Percentiles rank a stretch among this genome's conserved stretches.
Conservation (phyloP, 2,888 invertebrate genomes). For the Nineta flava region DNA sequence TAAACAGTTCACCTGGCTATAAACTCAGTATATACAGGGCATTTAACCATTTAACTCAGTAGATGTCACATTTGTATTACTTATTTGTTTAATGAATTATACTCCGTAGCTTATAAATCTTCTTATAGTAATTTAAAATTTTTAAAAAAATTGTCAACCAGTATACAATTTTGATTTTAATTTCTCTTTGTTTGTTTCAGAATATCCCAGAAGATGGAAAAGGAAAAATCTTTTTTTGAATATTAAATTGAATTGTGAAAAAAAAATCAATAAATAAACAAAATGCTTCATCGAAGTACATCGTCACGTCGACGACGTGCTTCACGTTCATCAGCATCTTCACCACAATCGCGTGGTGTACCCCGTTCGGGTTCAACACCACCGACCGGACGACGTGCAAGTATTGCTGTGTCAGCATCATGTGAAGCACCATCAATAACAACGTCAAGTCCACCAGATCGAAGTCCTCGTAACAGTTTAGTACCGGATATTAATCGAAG, state of each 20-base stretch:
- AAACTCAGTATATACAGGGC: too few species aligned
- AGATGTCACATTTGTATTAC: too few species aligned
- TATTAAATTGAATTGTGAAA: not conserved
- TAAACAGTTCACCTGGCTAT: too few species aligned
- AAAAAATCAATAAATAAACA: not conserved
- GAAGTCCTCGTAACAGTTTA: constrained; percentile 41
- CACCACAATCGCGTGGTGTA: constrained; percentile 36
- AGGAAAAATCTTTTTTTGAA: too few species aligned
- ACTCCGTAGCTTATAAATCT: too few species aligned
- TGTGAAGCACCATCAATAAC: constrained; percentile 18
- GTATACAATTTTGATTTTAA: too few species aligned
- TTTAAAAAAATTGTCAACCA: too few species aligned
- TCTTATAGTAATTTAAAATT: too few species aligned
- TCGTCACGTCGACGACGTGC: constrained; percentile 50
- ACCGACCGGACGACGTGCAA: constrained; percentile 25
- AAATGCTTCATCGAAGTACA: constrained; percentile 50
- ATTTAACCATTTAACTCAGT: too few species aligned
- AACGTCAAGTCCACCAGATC: constrained; percentile 29
- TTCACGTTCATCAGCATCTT: constrained; percentile 47
- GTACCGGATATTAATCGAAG: constrained; percentile 38
- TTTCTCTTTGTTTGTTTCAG: too few species aligned
- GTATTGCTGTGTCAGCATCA: constrained; percentile 25
- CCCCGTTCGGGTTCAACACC: constrained; percentile 26
- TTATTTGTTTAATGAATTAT: too few species aligned
- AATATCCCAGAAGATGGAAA: too few species aligned